Evolutionary conservation across 2,113 vertebrate species (phyloP), one percentile per base, ranked within the genome.

Genomic region (Xyliphius kryptos): DNA sequence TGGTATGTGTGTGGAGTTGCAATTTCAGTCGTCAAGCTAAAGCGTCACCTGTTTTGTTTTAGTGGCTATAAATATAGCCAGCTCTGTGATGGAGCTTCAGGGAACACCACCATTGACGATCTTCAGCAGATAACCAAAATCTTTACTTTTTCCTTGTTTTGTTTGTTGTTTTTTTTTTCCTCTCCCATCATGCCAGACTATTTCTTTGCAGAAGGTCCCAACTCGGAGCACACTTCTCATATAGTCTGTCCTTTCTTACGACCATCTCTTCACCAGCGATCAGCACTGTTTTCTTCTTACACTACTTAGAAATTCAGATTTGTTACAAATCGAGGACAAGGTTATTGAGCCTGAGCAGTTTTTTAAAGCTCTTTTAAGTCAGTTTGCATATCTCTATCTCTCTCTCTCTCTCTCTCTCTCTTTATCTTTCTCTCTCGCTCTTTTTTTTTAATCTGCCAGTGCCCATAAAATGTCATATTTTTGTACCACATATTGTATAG

Each of bases 401-500:
- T n/a, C n/a, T n/a, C n/a, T n/a, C n/a, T n/a, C n/a, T n/a, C n/a
- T n/a, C n/a, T n/a, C n/a, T n/a, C n/a, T n/a, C n/a, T n/a, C n/a
- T n/a, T n/a, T n/a, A n/a, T n/a, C n/a, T n/a, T n/a, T n/a, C n/a
- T n/a, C n/a, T n/a, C n/a, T n/a, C n/a, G n/a, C n/a, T n/a, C n/a
- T n/a, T 41, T 37, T 48, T 48, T 65, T 58, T 8, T 26, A 52
- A 37, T 69, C 59, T 50, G 61, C 68, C 86, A 84, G 78, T 86
- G 84, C 84, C 88, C 86, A 70, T 78, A 83, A 79, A 79, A 87
- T 87, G 80, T 85, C 80, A 81, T 83, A 84, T 92, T 91, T 94
- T 90, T 92, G 79, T 90, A 92, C 80, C 75, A 78, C 85, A 82
- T 89, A 81, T 87, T 83, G 87, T 90, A 88, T 89, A 92, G 89